phyloP scores from a whole-genome alignment of 1,140 invertebrate genomes.

The Lepidurus couesii region DNA sequence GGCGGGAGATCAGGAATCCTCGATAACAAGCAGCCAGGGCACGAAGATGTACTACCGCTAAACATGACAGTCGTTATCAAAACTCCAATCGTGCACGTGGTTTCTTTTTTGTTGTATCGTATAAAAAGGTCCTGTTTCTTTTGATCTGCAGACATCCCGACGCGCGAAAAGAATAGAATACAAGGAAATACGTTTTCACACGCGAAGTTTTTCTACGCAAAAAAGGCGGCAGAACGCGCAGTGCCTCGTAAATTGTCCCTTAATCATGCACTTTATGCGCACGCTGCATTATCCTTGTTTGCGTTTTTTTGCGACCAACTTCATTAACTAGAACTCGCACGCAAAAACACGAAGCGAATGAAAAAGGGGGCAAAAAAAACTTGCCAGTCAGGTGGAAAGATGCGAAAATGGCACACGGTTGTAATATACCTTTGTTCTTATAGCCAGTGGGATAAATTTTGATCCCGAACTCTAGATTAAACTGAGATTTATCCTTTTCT shows the following conservation, averaged over 20 bases:
- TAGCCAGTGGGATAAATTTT: neutral
- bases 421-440: neutral
- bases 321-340: neutral
- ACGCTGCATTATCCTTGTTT: neutral
- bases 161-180: neutral
- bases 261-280: neutral
- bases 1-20: neutral
- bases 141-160: too few relatives aligned
- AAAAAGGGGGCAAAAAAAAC: too few relatives aligned
- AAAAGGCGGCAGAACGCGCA: neutral
- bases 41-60: neutral
- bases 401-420: neutral
- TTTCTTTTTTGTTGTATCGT: too few relatives aligned
- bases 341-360: too few relatives aligned
- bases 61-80: neutral
- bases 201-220: neutral
- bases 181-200: neutral
- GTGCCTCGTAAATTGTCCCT: neutral
- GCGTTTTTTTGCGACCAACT: slow-evolving; percentile 3
- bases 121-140: too few relatives aligned
- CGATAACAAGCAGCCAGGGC: neutral
- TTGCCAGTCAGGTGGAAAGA: neutral
- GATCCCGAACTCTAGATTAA: neutral
- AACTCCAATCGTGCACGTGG: too few relatives aligned
- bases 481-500: slow-evolving; percentile 3